Evolutionary conservation across 2,113 vertebrate species (phyloP).

Genomic region (Monopterus albus): DNA sequence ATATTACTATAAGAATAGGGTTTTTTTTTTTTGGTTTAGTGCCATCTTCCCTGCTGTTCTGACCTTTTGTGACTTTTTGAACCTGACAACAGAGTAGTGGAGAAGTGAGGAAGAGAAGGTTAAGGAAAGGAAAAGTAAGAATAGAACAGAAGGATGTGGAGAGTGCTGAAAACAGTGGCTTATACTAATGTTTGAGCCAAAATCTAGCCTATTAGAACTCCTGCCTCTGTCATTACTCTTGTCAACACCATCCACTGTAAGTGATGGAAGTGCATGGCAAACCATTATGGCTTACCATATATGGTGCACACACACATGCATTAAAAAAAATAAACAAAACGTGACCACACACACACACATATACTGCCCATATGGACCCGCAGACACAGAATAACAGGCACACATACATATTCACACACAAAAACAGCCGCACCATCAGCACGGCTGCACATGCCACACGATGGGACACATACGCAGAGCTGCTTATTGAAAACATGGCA

Average conservation of each 20-base stretch:
- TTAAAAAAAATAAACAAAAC: constrained; percentile 33
- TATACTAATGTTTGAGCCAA: constrained; percentile 83
- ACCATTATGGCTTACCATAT: constrained; percentile 58
- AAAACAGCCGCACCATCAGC: constrained; percentile 53
- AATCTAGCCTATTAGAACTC: constrained; percentile 85
- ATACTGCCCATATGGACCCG: constrained; percentile 47
- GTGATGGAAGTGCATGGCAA: constrained; percentile 86
- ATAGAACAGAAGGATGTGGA: constrained; percentile 11
- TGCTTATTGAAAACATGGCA: constrained; percentile 58
- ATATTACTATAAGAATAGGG: not conserved
- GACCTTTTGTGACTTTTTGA: constrained; percentile 66
- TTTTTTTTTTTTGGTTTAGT: not conserved
- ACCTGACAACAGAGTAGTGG: constrained; percentile 68
- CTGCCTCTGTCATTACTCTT: constrained; percentile 91
- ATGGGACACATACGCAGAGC: constrained; percentile 8
- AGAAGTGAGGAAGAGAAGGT: not conserved
- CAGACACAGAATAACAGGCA: constrained; percentile 50
- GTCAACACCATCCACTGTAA: constrained; percentile 88
- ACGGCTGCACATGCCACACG: constrained; percentile 45
- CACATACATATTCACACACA: constrained; percentile 61
- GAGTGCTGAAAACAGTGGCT: constrained; percentile 79
- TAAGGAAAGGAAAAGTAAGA: constrained; percentile 19
- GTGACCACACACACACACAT: constrained; percentile 6
- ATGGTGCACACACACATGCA: constrained; percentile 7
- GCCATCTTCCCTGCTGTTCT: not conserved